Evolutionary conservation across 2,888 invertebrate genomes (phyloP).

Genomic region (Machimus atricapillus): DNA sequence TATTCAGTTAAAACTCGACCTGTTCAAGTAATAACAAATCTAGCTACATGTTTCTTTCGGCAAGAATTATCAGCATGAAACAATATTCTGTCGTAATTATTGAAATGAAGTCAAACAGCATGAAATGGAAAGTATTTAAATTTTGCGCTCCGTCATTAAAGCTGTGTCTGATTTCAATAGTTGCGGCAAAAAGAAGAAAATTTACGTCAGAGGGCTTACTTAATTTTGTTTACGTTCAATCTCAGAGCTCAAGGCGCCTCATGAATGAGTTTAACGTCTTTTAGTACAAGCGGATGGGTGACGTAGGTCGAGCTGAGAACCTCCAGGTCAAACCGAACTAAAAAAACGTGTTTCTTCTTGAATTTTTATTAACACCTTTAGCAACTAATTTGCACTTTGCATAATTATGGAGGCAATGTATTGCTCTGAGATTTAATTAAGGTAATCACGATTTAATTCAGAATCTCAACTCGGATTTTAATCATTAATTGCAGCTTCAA

Average conservation of each 20-base stretch:
- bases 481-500: background rate
- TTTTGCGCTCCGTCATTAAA: background rate
- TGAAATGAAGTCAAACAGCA: background rate
- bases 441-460: background rate
- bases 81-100: background rate
- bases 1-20: background rate
- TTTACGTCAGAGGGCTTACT: background rate
- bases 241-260: background rate
- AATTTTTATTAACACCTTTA: background rate
- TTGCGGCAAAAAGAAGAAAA: background rate
- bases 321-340: background rate
- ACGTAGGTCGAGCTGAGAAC: background rate
- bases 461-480: background rate
- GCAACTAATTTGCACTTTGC: background rate
- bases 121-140: background rate
- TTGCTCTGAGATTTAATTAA: background rate
- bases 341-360: background rate
- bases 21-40: background rate
- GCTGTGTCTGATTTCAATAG: background rate
- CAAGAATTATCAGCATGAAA: background rate
- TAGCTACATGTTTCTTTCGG: background rate
- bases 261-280: background rate
- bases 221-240: background rate
- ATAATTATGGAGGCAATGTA: background rate
- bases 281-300: background rate